phyloP scores from a whole-genome alignment of 2,113 vertebrate genomes.

The Melanerpes aurifrons region DNA sequence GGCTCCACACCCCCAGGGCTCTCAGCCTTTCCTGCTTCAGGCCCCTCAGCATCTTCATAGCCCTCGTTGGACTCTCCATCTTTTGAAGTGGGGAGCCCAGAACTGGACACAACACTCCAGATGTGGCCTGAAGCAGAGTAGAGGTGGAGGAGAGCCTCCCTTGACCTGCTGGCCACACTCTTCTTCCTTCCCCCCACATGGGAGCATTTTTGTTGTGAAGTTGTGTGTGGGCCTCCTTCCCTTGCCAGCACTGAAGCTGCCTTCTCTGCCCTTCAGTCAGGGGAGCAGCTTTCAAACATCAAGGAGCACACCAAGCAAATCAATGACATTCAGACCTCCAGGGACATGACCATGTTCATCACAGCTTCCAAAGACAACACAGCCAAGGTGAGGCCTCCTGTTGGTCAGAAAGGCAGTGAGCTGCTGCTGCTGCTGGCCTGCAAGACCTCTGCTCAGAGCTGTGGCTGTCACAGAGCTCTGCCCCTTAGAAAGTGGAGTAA shows the following conservation, averaged over 20 bases:
- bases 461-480: rapidly evolving
- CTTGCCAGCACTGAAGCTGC: neutral
- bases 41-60: neutral
- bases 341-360: conserved; percentile 96
- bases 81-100: neutral
- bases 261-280: conserved; percentile 77
- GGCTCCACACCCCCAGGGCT: neutral
- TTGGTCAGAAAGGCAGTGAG: rapidly evolving
- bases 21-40: neutral
- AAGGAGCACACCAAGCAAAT: conserved; percentile 97
- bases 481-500: neutral
- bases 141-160: neutral
- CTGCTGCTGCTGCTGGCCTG: rapidly evolving
- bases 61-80: neutral
- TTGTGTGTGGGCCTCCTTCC: rapidly evolving
- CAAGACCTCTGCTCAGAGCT: neutral
- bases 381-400: conserved; percentile 83
- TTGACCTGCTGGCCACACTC: neutral
- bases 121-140: neutral
- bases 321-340: conserved; percentile 94
- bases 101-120: neutral
- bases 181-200: neutral
- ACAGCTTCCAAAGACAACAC: conserved; percentile 95
- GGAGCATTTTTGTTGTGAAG: neutral
- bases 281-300: conserved; percentile 86